Percentiles rank a stretch among this genome's conserved stretches.
These are phyloP conservation scores for Trissolcus brochymenae DNA, from an alignment of 2,888 invertebrate genomes.

Conservation along the genomic window DNA sequence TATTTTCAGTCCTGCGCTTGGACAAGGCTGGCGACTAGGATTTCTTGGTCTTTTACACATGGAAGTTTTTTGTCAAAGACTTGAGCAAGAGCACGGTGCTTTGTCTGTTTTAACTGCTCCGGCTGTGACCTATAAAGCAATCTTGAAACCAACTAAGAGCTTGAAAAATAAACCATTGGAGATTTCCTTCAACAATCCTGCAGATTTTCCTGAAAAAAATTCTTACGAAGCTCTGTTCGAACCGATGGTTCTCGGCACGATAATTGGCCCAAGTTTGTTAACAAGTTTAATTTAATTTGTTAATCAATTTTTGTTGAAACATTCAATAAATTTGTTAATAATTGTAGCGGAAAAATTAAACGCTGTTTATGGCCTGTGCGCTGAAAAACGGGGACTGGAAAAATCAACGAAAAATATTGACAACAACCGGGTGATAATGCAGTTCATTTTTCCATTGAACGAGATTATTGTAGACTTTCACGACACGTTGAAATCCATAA, in stretches of 20 bases:
- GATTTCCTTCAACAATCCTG: slow-evolving; percentile 84
- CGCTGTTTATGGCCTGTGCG: slow-evolving; percentile 83
- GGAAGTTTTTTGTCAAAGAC: slow-evolving; percentile 91
- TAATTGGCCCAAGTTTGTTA: slow-evolving; percentile 85
- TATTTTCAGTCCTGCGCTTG: slow-evolving; percentile 85
- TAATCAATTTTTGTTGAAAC: background rate
- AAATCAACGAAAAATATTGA: slow-evolving; percentile 87
- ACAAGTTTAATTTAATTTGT: background rate
- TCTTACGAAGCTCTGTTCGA: slow-evolving; percentile 88
- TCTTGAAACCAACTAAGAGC: slow-evolving; percentile 77
- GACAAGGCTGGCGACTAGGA: slow-evolving; percentile 92
- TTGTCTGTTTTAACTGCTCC: slow-evolving; percentile 90
- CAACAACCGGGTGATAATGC: slow-evolving; percentile 87
- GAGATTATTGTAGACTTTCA: slow-evolving; percentile 98
- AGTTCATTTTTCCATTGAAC: slow-evolving; percentile 90
- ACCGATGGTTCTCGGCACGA: slow-evolving; percentile 91
- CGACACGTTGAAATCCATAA: slow-evolving; percentile 90
- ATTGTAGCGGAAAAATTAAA: slow-evolving; percentile 82
- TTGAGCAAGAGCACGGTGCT: slow-evolving; percentile 89
- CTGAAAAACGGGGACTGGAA: slow-evolving; percentile 85
- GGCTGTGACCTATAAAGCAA: slow-evolving; percentile 90
- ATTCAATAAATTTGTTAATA: background rate
- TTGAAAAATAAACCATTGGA: slow-evolving; percentile 81
- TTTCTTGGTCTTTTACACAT: slow-evolving; percentile 91
- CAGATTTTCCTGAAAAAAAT: slow-evolving; percentile 82